phyloP scores from a whole-genome alignment of 2,797 vertebrate genomes.

The Acestrorhynchus altus region DNA sequence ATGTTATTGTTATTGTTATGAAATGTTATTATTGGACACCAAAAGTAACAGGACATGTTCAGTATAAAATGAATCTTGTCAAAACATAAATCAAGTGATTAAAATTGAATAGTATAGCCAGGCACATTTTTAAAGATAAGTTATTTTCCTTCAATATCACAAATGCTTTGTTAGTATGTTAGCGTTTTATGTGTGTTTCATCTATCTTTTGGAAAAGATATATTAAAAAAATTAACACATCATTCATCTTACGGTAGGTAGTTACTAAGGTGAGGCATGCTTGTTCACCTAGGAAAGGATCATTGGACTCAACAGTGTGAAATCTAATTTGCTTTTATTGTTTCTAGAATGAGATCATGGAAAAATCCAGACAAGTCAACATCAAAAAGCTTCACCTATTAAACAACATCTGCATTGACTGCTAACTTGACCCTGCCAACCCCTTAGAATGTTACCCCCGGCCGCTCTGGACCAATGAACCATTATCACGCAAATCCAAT shows the following conservation, averaged over 20 bases:
- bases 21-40: too few species aligned
- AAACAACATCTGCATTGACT: constrained; percentile 59
- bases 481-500: constrained; percentile 48
- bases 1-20: too few species aligned
- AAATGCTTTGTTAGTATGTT: background rate
- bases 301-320: constrained; percentile 38
- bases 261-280: constrained; percentile 28
- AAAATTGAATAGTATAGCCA: too few species aligned
- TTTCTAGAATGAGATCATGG: constrained; percentile 62
- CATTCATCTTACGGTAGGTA: constrained; percentile 10
- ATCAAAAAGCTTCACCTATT: constrained; percentile 60
- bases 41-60: too few species aligned
- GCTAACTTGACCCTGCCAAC: constrained; percentile 49
- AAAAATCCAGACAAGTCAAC: constrained; percentile 59
- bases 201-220: background rate
- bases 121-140: too few species aligned
- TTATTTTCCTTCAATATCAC: too few species aligned
- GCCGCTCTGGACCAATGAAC: constrained; percentile 42
- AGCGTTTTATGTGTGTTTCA: background rate
- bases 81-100: too few species aligned
- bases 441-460: constrained; percentile 40
- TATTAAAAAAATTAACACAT: background rate
- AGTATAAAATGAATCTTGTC: too few species aligned
- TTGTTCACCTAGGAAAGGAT: constrained; percentile 46
- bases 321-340: constrained; percentile 53